Base-by-base conservation (phyloP, 2,797 vertebrate species). In the Clarias pachynema region DNA sequence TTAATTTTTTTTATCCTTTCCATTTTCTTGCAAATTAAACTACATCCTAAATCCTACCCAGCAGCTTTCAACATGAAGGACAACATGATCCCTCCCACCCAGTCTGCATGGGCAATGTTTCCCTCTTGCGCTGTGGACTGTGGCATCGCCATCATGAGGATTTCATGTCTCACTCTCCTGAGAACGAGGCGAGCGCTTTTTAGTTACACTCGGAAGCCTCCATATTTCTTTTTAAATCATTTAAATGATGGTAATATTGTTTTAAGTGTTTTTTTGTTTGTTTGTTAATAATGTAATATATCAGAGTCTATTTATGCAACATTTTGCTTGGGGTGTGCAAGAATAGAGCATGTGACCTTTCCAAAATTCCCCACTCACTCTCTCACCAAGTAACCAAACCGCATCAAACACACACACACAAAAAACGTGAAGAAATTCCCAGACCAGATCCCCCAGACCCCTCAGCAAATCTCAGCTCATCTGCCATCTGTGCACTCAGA, bases 391-490 rank as follows among this genome's bases (percentile, higher is more conserved):
- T 40, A 60, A 16, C 12, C 29, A 56, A 87, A 24, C 53, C 59
- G 49, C 73, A 22, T 24, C 44, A 74, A 49, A 18, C 73, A 22
- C 16, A 57, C 49, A 40, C 29, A 68, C 53, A 26, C 24, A 69
- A 29, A 49, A 18, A 60, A 12, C 12, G 2, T 77, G 6, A n/a
- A 22, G 34, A 79, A 77, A 56, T 15, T 83, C 81, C n/a, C 8
- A 53, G 56, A 86, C 6, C 34, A 37, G 60, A 75, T 53, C 31
- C 69, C 10, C 34, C 26, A 44, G 59, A 34, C 24, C 69, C 34
- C 20, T 63, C 40, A 62, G 84, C 80, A 86, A 85, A 78, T 24
- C 79, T 81, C 66, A 81, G 70, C 49, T 83, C 34, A 22, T 82
- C 73, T 22, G 63, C 40, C n/a, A 62, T 62, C 63, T 18, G 15